Evolutionary conservation across 2,888 invertebrate genomes (phyloP).

Genomic region (Scaeva pyrastri): DNA sequence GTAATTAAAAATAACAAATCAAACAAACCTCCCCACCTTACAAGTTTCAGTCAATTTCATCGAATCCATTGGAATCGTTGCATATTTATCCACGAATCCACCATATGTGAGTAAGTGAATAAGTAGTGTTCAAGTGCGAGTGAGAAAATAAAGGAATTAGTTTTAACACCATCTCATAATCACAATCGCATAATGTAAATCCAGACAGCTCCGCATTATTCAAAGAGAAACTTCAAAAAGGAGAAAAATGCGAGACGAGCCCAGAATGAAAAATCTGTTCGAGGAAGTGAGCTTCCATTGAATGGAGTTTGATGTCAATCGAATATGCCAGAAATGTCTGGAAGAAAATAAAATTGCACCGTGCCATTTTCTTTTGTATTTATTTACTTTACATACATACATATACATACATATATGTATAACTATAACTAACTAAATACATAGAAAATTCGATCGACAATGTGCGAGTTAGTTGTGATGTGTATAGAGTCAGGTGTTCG

Average conservation of each 20-base stretch:
- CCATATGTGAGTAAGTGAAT: conserved; percentile 25
- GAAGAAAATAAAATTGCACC: conserved; percentile 43
- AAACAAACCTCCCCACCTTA: background rate
- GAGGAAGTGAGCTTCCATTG: conserved; percentile 75
- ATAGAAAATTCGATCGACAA: conserved; percentile 32
- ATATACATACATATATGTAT: background rate
- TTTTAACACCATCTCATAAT: conserved; percentile 2
- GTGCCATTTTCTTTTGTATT: conserved; percentile 27
- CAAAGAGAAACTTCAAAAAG: no score
- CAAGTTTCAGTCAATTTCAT: background rate
- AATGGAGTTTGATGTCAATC: conserved; percentile 70
- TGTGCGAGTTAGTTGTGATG: conserved; percentile 26
- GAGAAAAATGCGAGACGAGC: conserved; percentile 5
- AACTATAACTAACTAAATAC: no score
- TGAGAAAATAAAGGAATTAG: no score
- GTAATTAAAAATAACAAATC: conserved; percentile 28
- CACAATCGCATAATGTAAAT: conserved; percentile 7
- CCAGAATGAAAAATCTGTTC: conserved; percentile 54
- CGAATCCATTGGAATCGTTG: background rate
- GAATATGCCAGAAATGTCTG: conserved; percentile 69
- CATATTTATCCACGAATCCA: background rate
- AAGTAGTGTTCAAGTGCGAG: no score
- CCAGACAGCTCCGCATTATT: conserved; percentile 25
- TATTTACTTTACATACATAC: background rate
- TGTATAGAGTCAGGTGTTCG: conserved; percentile 59